A percentile compares a stretch with the other conserved stretches of the same genome.
Conservation (phyloP, 2,797 vertebrate species). For the Melanogrammus aeglefinus region DNA sequence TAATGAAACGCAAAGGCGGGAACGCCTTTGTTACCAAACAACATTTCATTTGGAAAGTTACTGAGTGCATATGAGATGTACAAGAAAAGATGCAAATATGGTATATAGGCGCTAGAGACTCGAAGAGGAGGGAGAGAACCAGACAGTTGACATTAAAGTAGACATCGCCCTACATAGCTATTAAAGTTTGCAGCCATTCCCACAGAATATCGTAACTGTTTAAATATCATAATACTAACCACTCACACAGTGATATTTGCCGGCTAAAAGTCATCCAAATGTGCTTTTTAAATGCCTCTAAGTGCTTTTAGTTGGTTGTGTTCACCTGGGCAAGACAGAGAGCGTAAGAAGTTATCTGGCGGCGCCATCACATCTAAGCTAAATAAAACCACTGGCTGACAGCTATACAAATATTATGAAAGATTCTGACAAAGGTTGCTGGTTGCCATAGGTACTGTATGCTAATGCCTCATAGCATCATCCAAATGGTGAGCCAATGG, state of each 20-base stretch:
- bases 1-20: constrained; percentile 10
- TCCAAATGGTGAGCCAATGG: constrained; percentile 42
- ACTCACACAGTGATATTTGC: constrained; percentile 29
- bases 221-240: constrained; percentile 21
- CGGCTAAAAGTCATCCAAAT: constrained; percentile 19
- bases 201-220: constrained; percentile 4
- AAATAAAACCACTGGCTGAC: constrained; percentile 70
- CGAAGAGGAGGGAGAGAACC: not conserved
- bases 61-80: not conserved
- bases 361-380: constrained; percentile 58
- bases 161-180: not conserved
- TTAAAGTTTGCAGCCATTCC: not conserved
- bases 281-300: constrained; percentile 17
- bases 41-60: not conserved
- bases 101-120: not conserved
- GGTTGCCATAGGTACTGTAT: constrained; percentile 83
- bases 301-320: constrained; percentile 37
- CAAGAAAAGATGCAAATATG: not conserved
- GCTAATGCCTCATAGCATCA: constrained; percentile 78
- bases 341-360: constrained; percentile 58
- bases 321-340: constrained; percentile 45
- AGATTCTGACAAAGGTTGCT: constrained; percentile 76
- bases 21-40: not conserved
- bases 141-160: not conserved
- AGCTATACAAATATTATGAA: constrained; percentile 80